These are phyloP conservation scores for Rhincodon typus DNA, from an alignment of 2,797 vertebrate species.

Conservation along the genomic window DNA sequence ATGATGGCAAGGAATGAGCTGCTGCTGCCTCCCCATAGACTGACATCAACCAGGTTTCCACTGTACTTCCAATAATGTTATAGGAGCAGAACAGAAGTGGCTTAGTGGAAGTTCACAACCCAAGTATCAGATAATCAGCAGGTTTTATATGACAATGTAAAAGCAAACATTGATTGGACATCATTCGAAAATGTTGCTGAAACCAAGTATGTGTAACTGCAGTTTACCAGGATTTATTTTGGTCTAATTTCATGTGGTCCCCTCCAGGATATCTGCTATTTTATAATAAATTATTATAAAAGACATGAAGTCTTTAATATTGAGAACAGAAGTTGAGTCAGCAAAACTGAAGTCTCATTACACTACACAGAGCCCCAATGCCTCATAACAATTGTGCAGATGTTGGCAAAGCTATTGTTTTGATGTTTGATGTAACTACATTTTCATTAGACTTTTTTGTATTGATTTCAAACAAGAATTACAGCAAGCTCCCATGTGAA, in stretches of 20 bases:
- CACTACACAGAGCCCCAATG: not conserved
- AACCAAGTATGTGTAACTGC: not conserved
- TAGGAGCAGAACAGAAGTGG: not conserved
- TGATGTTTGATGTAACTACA: not conserved
- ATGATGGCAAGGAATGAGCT: not conserved
- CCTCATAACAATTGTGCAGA: not conserved
- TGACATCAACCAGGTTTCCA: not conserved
- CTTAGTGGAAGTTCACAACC: not conserved
- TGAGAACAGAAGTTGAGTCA: not conserved
- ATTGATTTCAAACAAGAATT: not conserved
- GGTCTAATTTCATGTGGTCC: not conserved
- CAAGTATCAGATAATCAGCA: not conserved
- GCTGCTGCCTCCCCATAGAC: not conserved
- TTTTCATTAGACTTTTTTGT: not conserved
- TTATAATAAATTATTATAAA: not conserved
- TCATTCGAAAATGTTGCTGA: not conserved
- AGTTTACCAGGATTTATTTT: not conserved
- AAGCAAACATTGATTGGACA: not conserved
- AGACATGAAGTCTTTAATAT: not conserved
- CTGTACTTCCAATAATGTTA: not conserved
- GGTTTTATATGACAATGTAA: not conserved
- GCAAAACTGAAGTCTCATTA: not conserved
- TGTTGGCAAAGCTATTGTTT: not conserved
- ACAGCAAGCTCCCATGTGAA: not conserved
- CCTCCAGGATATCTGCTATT: not conserved